Conservation (phyloP, 2,888 invertebrate genomes). For the Diachrysia chrysitis region DNA sequence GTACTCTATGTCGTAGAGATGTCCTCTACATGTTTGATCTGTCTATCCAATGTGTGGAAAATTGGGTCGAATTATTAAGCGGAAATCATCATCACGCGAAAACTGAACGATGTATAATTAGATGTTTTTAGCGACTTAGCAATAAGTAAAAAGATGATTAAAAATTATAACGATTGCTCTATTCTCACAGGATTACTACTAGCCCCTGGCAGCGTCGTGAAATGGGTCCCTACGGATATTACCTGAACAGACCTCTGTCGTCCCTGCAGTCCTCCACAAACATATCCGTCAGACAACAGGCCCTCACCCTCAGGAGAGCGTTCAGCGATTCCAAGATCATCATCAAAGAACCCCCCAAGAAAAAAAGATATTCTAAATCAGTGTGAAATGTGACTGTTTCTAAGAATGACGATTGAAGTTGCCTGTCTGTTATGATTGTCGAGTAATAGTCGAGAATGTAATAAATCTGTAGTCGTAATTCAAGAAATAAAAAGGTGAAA, state of each 20-base stretch:
- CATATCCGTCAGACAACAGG: constrained; percentile 61
- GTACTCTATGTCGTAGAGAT: too few relatives aligned
- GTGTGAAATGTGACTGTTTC: constrained; percentile 60
- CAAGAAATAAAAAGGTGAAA: constrained; percentile 42
- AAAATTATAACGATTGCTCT: not conserved
- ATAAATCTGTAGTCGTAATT: constrained; percentile 13
- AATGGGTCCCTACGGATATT: constrained; percentile 90
- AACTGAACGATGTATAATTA: not conserved
- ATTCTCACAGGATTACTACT: constrained; percentile 86
- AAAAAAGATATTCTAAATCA: constrained; percentile 82
- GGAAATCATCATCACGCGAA: too few relatives aligned
- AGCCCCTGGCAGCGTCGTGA: constrained; percentile 89
- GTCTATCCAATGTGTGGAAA: too few relatives aligned
- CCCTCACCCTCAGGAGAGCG: constrained; percentile 69
- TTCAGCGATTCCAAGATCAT: constrained; percentile 80
- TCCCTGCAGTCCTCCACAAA: constrained; percentile 66
- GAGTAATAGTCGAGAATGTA: constrained; percentile 25
- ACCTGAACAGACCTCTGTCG: constrained; percentile 85
- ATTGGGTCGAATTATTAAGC: too few relatives aligned
- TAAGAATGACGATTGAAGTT: constrained; percentile 13
- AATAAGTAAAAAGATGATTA: not conserved
- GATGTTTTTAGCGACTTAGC: not conserved
- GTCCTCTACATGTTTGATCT: too few relatives aligned
- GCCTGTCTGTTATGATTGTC: constrained; percentile 19
- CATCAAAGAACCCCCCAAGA: constrained; percentile 75